Evolutionary conservation across 2,888 invertebrate genomes (phyloP).

Genomic region (Aleiodes leptofemur): DNA sequence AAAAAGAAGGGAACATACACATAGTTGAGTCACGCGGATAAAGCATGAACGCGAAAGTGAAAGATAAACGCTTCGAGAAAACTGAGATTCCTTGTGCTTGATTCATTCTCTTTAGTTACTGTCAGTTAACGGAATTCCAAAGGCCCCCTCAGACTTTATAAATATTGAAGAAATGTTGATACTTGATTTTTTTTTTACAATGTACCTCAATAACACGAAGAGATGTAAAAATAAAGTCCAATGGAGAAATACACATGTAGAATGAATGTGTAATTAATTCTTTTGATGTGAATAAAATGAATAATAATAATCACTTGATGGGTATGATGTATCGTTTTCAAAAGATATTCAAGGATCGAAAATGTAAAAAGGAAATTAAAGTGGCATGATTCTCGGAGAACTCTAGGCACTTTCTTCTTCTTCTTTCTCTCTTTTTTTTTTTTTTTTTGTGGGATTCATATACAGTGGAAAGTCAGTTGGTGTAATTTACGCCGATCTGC

Average conservation of each 20-base stretch:
- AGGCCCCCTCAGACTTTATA: too few species aligned
- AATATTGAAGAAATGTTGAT: constrained; percentile 3
- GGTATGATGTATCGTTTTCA: constrained; percentile 12
- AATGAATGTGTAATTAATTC: too few species aligned
- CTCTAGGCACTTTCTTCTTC: not conserved
- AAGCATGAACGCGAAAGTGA: constrained; percentile 54
- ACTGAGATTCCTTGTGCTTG: constrained; percentile 55
- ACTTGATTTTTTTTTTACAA: not conserved
- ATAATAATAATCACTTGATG: constrained; percentile 1
- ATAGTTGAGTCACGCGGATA: constrained; percentile 45
- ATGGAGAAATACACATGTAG: too few species aligned
- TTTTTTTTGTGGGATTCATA: not conserved
- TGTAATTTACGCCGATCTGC: constrained; percentile 43
- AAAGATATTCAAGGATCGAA: constrained; percentile 8
- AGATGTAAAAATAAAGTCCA: too few species aligned
- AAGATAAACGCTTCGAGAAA: constrained; percentile 57
- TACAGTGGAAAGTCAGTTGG: constrained; percentile 26
- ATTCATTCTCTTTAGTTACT: constrained; percentile 52
- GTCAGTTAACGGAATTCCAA: constrained; percentile 17
- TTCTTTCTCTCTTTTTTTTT: not conserved
- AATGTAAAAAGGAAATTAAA: constrained; percentile 7
- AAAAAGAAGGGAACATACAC: constrained; percentile 14
- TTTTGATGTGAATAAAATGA: not conserved
- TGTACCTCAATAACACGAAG: too few species aligned
- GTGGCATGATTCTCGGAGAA: constrained; percentile 10